Evolutionary conservation across 2,797 vertebrate genomes (phyloP).

Genomic region (Lepidocolaptes lacrymiger): DNA sequence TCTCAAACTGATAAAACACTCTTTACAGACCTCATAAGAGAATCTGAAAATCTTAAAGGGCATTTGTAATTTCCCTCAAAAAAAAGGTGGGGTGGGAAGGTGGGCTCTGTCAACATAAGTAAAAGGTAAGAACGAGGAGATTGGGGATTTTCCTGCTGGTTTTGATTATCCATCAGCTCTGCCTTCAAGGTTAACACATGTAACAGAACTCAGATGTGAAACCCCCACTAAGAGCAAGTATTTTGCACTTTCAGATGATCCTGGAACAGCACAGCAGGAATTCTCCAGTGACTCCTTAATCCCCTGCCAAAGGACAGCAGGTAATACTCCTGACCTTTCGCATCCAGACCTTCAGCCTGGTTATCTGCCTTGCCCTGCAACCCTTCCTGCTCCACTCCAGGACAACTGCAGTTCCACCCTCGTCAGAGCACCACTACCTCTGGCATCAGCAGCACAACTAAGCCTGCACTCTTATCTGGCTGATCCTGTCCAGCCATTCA

Average conservation of each 20-base stretch:
- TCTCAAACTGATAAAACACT: neutral
- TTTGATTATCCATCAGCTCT: neutral
- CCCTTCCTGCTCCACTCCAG: neutral
- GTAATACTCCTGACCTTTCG: neutral
- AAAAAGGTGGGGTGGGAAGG: neutral
- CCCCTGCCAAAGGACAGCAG: neutral
- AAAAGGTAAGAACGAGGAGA: neutral
- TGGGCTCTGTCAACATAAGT: neutral
- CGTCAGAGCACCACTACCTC: rapidly evolving
- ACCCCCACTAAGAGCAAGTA: neutral
- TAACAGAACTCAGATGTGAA: neutral
- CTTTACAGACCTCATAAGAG: neutral
- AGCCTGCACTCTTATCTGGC: neutral
- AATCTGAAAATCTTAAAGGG: neutral
- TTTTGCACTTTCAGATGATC: neutral
- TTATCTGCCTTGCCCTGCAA: neutral
- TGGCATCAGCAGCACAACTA: neutral
- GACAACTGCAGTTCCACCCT: rapidly evolving
- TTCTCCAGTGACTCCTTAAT: neutral
- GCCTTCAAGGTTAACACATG: neutral
- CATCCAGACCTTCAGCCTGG: neutral
- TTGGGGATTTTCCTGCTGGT: neutral
- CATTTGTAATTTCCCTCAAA: neutral
- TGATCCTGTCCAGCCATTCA: neutral
- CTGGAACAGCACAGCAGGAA: neutral